These are phyloP conservation scores for Eledone cirrhosa DNA, from an alignment of 2,888 invertebrate species.

Conservation along the genomic window DNA sequence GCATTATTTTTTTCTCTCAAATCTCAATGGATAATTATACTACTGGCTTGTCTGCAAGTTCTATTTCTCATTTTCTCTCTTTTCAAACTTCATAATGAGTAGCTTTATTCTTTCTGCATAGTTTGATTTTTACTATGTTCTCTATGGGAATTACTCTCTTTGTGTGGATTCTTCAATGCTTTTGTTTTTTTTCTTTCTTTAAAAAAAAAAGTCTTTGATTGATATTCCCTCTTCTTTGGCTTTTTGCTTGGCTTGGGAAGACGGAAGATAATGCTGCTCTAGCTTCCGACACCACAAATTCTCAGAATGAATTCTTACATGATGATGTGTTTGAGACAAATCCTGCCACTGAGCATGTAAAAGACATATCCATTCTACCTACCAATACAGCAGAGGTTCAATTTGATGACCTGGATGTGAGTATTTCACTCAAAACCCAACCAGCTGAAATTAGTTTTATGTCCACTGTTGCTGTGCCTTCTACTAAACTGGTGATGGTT, in stretches of 20 bases:
- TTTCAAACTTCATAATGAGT: too few relatives aligned
- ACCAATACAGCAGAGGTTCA: not conserved
- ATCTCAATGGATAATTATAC: too few relatives aligned
- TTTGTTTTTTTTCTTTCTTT: too few relatives aligned
- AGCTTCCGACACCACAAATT: slow-evolving; percentile 8
- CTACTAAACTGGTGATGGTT: slow-evolving; percentile 18
- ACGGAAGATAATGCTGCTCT: slow-evolving; percentile 23
- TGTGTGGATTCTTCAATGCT: too few relatives aligned
- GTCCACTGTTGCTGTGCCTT: slow-evolving; percentile 21
- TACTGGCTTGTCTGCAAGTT: too few relatives aligned
- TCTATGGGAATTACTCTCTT: too few relatives aligned
- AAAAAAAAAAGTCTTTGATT: not conserved
- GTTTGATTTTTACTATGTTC: too few relatives aligned
- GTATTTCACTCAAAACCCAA: slow-evolving; percentile 12
- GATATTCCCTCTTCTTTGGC: slow-evolving; percentile 26
- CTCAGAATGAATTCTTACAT: slow-evolving; percentile 23
- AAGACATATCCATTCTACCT: slow-evolving; percentile 9
- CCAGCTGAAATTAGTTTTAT: not conserved
- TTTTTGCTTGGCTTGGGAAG: slow-evolving; percentile 28
- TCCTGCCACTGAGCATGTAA: not conserved
- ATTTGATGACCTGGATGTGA: slow-evolving; percentile 3
- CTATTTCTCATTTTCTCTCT: too few relatives aligned
- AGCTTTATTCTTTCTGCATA: too few relatives aligned
- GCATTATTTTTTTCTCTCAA: too few relatives aligned
- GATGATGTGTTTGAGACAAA: slow-evolving; percentile 20